Conservation (phyloP, 2,888 invertebrate genomes). For the Biston stratarius region DNA sequence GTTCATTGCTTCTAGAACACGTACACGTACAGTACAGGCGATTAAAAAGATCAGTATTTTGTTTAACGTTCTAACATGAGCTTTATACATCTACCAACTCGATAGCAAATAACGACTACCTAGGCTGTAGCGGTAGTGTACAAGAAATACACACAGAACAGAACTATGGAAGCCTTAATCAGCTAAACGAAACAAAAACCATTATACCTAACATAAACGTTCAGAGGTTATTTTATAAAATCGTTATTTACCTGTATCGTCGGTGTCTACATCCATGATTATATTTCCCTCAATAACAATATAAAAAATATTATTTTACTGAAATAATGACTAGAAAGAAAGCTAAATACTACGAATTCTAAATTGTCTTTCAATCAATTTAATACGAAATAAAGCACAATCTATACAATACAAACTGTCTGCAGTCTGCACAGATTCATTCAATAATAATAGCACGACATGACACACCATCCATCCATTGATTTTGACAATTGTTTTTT, state of each 20-base stretch:
- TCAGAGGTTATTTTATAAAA: conserved; percentile 55
- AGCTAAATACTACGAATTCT: not conserved
- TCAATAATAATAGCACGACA: too few relatives aligned
- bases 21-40: too few relatives aligned
- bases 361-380: too few relatives aligned
- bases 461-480: too few relatives aligned
- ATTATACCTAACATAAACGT: conserved; percentile 6
- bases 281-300: not conserved
- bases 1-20: too few relatives aligned
- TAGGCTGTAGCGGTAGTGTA: not conserved
- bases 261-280: conserved; percentile 76
- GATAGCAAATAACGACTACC: not conserved
- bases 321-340: not conserved
- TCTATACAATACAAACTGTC: too few relatives aligned
- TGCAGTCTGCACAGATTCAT: too few relatives aligned
- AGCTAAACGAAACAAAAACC: not conserved
- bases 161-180: not conserved
- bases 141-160: not conserved
- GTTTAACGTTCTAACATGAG: too few relatives aligned
- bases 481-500: too few relatives aligned
- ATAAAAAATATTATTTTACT: not conserved
- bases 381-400: too few relatives aligned
- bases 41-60: too few relatives aligned
- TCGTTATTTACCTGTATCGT: conserved; percentile 69
- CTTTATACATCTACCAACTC: not conserved